These are phyloP conservation scores for Mormyrus lacerda DNA, from an alignment of 2,113 vertebrate species.

Conservation along the genomic window DNA sequence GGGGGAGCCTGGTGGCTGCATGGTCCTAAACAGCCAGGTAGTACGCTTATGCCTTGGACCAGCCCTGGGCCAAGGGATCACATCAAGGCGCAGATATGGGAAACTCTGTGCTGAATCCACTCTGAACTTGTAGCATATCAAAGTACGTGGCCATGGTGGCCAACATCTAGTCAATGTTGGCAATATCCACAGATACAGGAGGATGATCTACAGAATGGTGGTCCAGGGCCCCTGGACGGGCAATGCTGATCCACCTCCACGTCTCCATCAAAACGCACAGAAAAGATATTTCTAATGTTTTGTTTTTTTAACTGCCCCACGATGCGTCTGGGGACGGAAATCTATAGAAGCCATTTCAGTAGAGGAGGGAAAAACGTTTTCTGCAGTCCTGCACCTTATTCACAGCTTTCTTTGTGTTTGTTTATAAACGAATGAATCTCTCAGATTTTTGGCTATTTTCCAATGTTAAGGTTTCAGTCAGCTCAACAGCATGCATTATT, in stretches of 20 bases:
- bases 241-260: not conserved
- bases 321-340: not conserved
- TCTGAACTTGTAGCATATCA: not conserved
- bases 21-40: not conserved
- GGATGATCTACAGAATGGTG: not conserved
- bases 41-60: not conserved
- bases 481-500: not conserved
- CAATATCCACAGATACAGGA: not conserved
- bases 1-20: not conserved
- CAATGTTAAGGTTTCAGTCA: not conserved
- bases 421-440: not conserved
- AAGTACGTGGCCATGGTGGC: not conserved
- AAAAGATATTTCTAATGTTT: conserved; percentile 1
- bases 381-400: conserved; percentile 12
- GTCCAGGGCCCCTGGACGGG: not conserved
- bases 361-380: not conserved
- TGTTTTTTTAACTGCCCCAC: not conserved
- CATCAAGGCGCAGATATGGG: not conserved
- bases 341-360: conserved; percentile 15
- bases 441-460: not conserved
- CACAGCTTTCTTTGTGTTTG: not conserved
- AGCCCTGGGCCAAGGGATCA: not conserved
- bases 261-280: not conserved
- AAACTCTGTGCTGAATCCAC: not conserved
- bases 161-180: not conserved